Evolutionary conservation across 1,140 invertebrate genomes (phyloP).

Genomic region (Drosophila pseudoobscura): DNA sequence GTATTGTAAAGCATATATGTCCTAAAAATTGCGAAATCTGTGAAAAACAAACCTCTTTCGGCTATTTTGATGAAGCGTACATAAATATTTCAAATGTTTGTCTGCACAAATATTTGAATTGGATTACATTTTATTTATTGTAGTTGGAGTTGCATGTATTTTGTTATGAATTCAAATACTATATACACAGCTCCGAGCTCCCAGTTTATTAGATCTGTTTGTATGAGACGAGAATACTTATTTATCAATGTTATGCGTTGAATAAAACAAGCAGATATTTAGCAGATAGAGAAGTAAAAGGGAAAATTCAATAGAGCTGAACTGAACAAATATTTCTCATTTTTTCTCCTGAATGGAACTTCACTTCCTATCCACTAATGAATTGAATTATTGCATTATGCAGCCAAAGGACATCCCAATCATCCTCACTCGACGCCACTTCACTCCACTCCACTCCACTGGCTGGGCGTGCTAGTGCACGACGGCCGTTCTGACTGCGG

Average conservation of each 20-base stretch:
- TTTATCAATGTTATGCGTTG: conserved; percentile 9
- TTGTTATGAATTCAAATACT: conserved; percentile 1
- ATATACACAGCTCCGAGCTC: neutral
- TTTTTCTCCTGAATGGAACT: neutral
- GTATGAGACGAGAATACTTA: neutral
- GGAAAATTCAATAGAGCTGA: neutral
- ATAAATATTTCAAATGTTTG: conserved; percentile 14
- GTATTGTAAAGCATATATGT: too few species aligned
- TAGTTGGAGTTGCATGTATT: neutral
- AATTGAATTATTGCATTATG: conserved; percentile 6
- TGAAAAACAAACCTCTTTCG: too few species aligned
- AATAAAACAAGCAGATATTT: neutral
- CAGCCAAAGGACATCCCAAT: conserved; percentile 18
- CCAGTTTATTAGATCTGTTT: conserved; percentile 27
- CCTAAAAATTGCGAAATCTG: too few species aligned
- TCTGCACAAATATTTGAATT: too few species aligned
- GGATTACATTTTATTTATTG: conserved; percentile 11
- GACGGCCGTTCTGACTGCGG: neutral
- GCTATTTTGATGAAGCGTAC: too few species aligned
- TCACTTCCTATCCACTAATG: neutral
- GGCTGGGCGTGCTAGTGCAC: conserved; percentile 13
- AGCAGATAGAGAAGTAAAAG: neutral
- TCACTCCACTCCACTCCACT: neutral
- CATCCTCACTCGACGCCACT: neutral
- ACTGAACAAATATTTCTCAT: neutral